Percentiles rank a stretch among this genome's conserved stretches.
Conservation (phyloP, 2,797 vertebrate species). For the Rhinella marina region DNA sequence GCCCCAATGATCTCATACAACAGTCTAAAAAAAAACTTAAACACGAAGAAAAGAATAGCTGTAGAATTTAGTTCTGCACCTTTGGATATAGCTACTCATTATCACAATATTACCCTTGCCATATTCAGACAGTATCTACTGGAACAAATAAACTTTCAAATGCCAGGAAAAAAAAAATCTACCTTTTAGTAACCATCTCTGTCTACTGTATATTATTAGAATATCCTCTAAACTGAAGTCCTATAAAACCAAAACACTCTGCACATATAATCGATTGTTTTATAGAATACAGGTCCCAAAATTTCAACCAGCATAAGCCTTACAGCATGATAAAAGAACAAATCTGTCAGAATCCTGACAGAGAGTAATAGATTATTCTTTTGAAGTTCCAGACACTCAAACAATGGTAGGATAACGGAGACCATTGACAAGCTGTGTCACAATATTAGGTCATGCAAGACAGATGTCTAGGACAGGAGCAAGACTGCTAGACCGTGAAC, state of each 20-base stretch:
- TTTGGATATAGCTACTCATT: not conserved
- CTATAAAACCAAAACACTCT: not conserved
- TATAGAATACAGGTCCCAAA: not conserved
- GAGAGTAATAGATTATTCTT: constrained; percentile 49
- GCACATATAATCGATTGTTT: not conserved
- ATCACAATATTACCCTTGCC: too few species aligned
- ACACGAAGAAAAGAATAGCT: too few species aligned
- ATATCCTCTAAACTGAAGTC: not conserved
- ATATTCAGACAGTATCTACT: not conserved
- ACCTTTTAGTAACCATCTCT: not conserved
- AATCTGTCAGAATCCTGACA: constrained; percentile 42
- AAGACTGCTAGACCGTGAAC: constrained; percentile 36
- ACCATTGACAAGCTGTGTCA: constrained; percentile 53
- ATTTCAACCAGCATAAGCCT: constrained; percentile 20
- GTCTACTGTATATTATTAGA: not conserved
- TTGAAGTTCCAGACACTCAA: constrained; percentile 46
- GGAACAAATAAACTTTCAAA: not conserved
- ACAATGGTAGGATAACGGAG: constrained; percentile 35
- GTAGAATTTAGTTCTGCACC: too few species aligned
- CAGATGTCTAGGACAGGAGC: constrained; percentile 56
- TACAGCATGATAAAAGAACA: constrained; percentile 39
- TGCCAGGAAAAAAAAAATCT: not conserved
- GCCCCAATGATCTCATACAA: too few species aligned
- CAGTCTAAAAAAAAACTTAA: too few species aligned
- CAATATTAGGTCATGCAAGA: constrained; percentile 60